Evolutionary conservation across 2,113 vertebrate species (phyloP).

Genomic region (Eclectus roratus): DNA sequence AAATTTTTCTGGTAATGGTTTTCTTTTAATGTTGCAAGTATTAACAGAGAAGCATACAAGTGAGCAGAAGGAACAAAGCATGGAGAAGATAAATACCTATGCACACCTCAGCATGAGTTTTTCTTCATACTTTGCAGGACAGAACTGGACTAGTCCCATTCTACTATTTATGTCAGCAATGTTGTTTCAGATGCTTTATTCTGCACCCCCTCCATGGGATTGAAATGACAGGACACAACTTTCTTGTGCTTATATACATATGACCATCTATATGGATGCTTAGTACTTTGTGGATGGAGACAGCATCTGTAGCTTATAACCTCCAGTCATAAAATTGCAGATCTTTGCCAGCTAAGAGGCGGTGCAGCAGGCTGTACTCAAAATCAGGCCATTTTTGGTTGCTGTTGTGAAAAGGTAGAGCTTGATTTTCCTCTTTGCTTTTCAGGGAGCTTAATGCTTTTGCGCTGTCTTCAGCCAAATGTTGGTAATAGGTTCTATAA

Average conservation of each 20-base stretch:
- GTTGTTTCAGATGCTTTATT: background rate
- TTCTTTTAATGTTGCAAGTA: background rate
- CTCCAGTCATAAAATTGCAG: background rate
- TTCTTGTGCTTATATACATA: background rate
- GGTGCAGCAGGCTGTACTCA: background rate
- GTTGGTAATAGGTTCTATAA: background rate
- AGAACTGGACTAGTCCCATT: background rate
- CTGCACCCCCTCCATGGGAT: rapidly evolving
- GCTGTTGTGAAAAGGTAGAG: background rate
- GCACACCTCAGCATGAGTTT: background rate
- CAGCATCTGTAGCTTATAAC: background rate
- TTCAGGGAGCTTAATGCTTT: background rate
- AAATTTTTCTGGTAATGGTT: background rate
- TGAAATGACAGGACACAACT: background rate
- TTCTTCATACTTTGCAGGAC: background rate
- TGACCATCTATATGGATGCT: rapidly evolving
- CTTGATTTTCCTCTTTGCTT: background rate
- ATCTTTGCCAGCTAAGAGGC: background rate
- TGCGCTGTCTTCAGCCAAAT: background rate
- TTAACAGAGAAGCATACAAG: background rate
- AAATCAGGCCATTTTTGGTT: background rate
- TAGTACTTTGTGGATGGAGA: background rate
- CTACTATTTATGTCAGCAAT: background rate
- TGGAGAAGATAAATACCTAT: background rate
- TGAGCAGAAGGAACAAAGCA: background rate